Evolutionary conservation across 2,113 vertebrate species (phyloP), one percentile per base, ranked within the genome.

Genomic region (Diglossa brunneiventris): DNA sequence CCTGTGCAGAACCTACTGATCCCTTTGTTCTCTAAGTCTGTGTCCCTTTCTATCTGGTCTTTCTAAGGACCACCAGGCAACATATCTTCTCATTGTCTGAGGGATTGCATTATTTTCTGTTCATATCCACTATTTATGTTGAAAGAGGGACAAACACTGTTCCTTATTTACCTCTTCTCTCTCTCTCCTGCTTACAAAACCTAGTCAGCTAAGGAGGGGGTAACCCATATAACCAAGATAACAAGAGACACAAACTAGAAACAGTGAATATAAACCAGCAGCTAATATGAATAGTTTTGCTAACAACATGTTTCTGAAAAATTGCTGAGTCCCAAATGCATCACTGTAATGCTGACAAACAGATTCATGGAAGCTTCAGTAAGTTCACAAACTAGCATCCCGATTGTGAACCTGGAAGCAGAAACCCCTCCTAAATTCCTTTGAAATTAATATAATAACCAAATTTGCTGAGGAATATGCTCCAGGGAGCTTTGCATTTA

Each of bases 401-500:
- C 46, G 5, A 81, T 74, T 3, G 2, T 66, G 77, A 94, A 81
- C 69, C 39, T 3, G 3, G 76, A 87, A 89, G 56, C 47, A 94
- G 81, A 91, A 92, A 87, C 7, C 21, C 59, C 61, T 67, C 12
- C 15, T 55, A 77, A 83, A 89, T 89, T 83, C 13, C 68, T 79
- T 33, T 82, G 39, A 92, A 94, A 84, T 68, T 4, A 87, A n/a
- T 90, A 82, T 39, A 27, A 39, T 33, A 76, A 81, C 42, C n/a
- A 90, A 61, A 68, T 89, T 84, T 55, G 46, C 64, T 85, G 72
- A 92, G 68, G 27, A 92, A 89, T 64, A 30, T 17, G 76, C 52
- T 95, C 70, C 59, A 74, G 86, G 50, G 58, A 91, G 68, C 75
- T 75, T 88, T 82, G 33, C 42, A 81, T 90, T 89, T 88, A 96